These are phyloP conservation scores for Chirona hameri DNA, from an alignment of 2,888 invertebrate species.

Conservation along the genomic window DNA sequence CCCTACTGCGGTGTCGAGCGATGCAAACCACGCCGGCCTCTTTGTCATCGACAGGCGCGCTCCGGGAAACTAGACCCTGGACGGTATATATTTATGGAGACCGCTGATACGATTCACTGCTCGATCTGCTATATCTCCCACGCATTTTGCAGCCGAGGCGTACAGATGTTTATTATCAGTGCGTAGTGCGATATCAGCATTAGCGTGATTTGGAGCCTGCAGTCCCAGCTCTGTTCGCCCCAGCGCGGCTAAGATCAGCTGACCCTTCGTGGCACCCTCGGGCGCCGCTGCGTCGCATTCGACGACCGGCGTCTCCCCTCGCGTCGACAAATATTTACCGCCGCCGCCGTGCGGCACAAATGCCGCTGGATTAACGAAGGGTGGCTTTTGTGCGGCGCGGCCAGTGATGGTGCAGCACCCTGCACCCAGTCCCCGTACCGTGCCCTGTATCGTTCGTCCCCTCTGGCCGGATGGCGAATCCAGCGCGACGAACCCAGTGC, in stretches of 20 bases:
- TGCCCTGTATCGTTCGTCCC: background rate
- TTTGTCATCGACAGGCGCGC: too few species aligned
- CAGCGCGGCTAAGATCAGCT: background rate
- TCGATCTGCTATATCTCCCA: too few species aligned
- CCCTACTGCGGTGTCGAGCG: too few species aligned
- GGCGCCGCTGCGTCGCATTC: background rate
- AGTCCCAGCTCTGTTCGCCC: background rate
- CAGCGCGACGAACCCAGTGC: background rate
- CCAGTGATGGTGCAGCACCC: background rate
- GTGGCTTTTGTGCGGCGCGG: background rate
- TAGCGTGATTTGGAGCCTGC: background rate
- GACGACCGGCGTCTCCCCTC: slow-evolving; percentile 4
- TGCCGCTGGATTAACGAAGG: background rate
- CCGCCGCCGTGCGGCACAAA: background rate
- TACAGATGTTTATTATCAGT: too few species aligned
- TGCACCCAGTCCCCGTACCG: background rate
- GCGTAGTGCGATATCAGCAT: too few species aligned
- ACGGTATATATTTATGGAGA: too few species aligned
- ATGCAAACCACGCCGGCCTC: too few species aligned
- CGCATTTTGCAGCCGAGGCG: too few species aligned
- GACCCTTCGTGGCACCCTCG: background rate
- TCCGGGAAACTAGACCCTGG: too few species aligned
- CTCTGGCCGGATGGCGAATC: background rate
- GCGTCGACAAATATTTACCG: slow-evolving; percentile 25
- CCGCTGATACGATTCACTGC: too few species aligned